Evolutionary conservation across 2,888 invertebrate genomes (phyloP).

Genomic region (Rhagium mordax): DNA sequence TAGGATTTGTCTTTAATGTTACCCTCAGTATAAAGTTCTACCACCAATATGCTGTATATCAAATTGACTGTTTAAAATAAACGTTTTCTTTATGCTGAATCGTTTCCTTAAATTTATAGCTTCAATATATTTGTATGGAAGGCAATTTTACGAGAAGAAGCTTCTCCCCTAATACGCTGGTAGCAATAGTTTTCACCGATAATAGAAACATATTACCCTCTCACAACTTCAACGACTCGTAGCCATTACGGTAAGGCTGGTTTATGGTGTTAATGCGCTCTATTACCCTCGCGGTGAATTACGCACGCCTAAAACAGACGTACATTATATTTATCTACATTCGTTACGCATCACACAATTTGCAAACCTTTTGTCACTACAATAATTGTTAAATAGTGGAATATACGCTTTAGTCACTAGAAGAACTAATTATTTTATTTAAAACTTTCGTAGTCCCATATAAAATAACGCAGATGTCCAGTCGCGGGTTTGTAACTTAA

Average conservation of each 20-base stretch:
- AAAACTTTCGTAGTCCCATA: too few relatives aligned
- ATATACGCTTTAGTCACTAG: too few relatives aligned
- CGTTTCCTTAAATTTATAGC: conserved; percentile 69
- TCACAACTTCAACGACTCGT: conserved; percentile 70
- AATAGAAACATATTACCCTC: conserved; percentile 72
- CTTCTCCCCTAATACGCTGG: conserved; percentile 63
- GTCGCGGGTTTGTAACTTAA: too few relatives aligned
- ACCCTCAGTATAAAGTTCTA: conserved; percentile 34
- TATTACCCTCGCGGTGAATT: conserved; percentile 68
- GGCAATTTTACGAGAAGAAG: conserved; percentile 68
- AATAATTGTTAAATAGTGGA: too few relatives aligned
- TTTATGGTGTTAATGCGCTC: conserved; percentile 71
- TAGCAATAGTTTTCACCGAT: conserved; percentile 69
- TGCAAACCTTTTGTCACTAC: conserved; percentile 38
- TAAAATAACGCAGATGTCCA: too few relatives aligned
- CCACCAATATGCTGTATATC: conserved; percentile 64
- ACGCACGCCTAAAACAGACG: conserved; percentile 63
- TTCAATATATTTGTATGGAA: conserved; percentile 71
- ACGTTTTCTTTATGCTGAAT: conserved; percentile 69
- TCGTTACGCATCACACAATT: conserved; percentile 48
- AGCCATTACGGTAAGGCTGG: conserved; percentile 70
- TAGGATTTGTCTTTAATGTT: neutral
- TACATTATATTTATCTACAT: conserved; percentile 60
- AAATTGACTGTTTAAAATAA: conserved; percentile 68
- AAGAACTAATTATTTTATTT: too few relatives aligned